These are phyloP conservation scores for Charadrius vociferus DNA, from an alignment of 2,113 vertebrate species.

Conservation along the genomic window DNA sequence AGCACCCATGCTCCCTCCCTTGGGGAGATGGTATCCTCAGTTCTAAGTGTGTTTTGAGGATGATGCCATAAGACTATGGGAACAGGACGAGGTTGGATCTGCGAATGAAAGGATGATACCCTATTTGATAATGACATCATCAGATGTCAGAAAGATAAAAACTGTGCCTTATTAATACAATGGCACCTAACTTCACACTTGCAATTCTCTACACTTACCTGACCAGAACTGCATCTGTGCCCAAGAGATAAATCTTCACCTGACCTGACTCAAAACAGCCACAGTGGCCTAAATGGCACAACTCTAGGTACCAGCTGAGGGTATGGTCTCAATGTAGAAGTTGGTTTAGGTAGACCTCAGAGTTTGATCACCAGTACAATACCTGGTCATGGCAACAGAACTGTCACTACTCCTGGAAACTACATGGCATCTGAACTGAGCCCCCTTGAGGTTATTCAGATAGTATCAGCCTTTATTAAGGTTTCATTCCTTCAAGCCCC, in stretches of 20 bases:
- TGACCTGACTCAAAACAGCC: not conserved
- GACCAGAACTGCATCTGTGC: not conserved
- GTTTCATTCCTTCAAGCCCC: not conserved
- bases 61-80: not conserved
- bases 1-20: not conserved
- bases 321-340: not conserved
- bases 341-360: not conserved
- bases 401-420: not conserved
- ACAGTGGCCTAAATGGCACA: not conserved
- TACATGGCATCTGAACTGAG: not conserved
- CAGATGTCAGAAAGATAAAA: not conserved
- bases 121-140: not conserved
- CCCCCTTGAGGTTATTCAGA: not conserved
- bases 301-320: not conserved
- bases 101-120: not conserved
- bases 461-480: not conserved
- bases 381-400: not conserved
- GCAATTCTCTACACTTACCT: too few relatives aligned
- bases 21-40: not conserved
- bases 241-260: not conserved
- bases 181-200: not conserved
- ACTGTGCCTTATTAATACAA: not conserved
- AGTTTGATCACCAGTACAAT: not conserved
- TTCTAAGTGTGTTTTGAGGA: not conserved
- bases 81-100: not conserved